A percentile compares a stretch with the other conserved stretches of the same genome.
phyloP scores from a whole-genome alignment of 2,113 vertebrate genomes.

The Indicator indicator region DNA sequence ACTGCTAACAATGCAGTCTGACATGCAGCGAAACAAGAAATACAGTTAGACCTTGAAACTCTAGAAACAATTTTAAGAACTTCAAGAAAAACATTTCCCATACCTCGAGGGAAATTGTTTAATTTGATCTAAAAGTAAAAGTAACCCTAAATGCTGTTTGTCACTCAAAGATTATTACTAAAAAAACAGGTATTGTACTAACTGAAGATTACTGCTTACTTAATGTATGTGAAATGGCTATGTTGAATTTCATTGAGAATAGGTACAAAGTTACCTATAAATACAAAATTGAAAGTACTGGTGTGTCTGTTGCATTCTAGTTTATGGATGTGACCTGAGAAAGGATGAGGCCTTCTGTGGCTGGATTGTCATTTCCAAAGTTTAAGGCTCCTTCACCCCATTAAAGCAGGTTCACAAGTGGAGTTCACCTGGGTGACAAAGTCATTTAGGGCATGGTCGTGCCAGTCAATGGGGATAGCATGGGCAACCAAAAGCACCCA shows the following conservation, averaged over 20 bases:
- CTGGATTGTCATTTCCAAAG: not conserved
- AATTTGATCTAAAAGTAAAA: not conserved
- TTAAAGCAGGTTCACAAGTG: not conserved
- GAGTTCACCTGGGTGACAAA: not conserved
- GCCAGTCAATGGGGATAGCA: not conserved
- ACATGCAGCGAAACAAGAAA: not conserved
- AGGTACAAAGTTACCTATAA: not conserved
- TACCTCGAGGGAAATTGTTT: not conserved
- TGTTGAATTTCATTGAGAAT: not conserved
- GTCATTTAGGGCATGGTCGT: accelerated
- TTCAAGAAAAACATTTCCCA: not conserved
- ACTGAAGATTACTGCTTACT: not conserved
- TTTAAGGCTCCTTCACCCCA: not conserved
- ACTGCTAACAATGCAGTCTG: not conserved
- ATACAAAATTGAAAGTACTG: not conserved
- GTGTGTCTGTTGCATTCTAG: not conserved
- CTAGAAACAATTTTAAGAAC: not conserved
- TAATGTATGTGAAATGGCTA: not conserved
- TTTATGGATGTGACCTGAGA: not conserved
- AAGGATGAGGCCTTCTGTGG: not conserved
- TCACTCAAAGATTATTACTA: not conserved
- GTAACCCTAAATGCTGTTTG: not conserved
- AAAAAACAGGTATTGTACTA: not conserved
- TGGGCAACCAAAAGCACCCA: accelerated
- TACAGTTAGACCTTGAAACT: not conserved